These are phyloP conservation scores for Ophion ellenae DNA, from an alignment of 2,888 invertebrate genomes.

Conservation along the genomic window DNA sequence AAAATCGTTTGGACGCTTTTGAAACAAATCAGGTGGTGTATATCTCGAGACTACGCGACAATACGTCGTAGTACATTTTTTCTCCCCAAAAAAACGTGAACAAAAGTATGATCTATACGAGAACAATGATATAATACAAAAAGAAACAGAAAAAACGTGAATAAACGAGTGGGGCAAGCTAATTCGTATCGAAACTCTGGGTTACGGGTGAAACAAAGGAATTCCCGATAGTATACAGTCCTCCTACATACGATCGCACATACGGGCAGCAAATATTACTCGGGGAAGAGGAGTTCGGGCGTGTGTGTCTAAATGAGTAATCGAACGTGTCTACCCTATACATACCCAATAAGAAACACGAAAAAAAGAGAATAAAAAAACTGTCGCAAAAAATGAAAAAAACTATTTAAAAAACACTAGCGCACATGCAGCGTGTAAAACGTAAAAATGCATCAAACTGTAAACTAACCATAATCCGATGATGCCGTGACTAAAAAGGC, in stretches of 20 bases:
- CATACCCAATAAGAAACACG: slow-evolving; percentile 63
- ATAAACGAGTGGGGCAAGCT: slow-evolving; percentile 12
- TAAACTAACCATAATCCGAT: slow-evolving; percentile 80
- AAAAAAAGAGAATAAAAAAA: slow-evolving; percentile 30
- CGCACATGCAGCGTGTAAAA: slow-evolving; percentile 75
- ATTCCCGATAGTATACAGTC: not conserved
- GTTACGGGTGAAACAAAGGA: not conserved
- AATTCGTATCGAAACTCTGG: slow-evolving; percentile 1
- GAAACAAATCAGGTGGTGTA: not conserved
- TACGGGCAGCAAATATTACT: slow-evolving; percentile 32
- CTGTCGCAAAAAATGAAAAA: slow-evolving; percentile 22
- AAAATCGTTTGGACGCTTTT: not conserved
- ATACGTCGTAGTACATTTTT: not conserved
- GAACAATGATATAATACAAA: not conserved
- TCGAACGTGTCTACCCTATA: slow-evolving; percentile 40
- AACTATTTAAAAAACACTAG: slow-evolving; percentile 48
- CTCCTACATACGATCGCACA: slow-evolving; percentile 13
- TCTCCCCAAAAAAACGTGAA: not conserved
- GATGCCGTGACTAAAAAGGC: slow-evolving; percentile 79
- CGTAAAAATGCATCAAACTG: slow-evolving; percentile 72
- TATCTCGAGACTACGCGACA: slow-evolving; percentile 2
- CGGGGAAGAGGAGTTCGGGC: not conserved
- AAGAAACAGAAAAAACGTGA: not conserved
- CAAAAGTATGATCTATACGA: not conserved
- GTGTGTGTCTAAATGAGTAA: slow-evolving; percentile 35